These are phyloP conservation scores for Ophion slaviceki DNA, from an alignment of 2,888 invertebrate genomes.

Conservation along the genomic window DNA sequence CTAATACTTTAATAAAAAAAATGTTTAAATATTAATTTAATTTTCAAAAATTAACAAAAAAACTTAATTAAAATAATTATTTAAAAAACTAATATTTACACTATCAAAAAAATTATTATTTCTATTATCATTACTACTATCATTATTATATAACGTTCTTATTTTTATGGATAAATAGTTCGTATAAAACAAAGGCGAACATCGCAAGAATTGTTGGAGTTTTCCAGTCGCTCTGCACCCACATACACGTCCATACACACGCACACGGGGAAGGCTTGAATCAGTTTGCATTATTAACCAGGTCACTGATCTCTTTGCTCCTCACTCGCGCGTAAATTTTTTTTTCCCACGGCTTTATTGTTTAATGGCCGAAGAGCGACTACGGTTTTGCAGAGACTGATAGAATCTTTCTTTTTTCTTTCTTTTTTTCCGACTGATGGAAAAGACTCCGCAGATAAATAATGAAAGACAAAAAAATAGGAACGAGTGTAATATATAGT, in stretches of 20 bases:
- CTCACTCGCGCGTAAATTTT: conserved; percentile 45
- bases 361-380: conserved; percentile 46
- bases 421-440: conserved; percentile 9
- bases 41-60: too few species aligned
- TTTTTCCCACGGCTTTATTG: conserved; percentile 52
- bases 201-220: background rate
- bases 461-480: conserved; percentile 27
- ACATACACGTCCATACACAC: background rate
- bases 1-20: too few species aligned
- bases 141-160: background rate
- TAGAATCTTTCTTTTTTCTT: conserved; percentile 26
- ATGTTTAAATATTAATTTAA: too few species aligned
- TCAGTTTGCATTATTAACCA: conserved; percentile 54
- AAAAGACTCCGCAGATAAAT: conserved; percentile 16
- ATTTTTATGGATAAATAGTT: background rate
- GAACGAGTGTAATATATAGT: background rate
- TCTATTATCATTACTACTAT: too few species aligned
- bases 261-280: background rate
- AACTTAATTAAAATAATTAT: too few species aligned
- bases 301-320: conserved; percentile 63
- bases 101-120: too few species aligned
- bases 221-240: conserved; percentile 1
- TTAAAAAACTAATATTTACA: too few species aligned
- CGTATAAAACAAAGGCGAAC: background rate
- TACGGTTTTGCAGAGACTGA: conserved; percentile 39